Evolutionary conservation across 2,113 vertebrate species (phyloP).

Genomic region (Geococcyx californianus): DNA sequence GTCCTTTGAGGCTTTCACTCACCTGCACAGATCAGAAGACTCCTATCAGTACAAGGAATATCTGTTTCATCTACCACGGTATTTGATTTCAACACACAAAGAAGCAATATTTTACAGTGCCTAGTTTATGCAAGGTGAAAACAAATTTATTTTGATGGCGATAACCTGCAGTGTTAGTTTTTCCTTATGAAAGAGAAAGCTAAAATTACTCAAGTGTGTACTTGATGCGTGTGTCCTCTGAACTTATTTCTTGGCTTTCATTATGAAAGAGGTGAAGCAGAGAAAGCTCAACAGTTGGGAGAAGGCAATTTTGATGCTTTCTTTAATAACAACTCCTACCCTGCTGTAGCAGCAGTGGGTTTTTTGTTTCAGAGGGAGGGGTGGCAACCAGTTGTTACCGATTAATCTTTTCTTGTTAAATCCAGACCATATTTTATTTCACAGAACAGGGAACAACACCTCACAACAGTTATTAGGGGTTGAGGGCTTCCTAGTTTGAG

Average conservation of each 20-base stretch:
- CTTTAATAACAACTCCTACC: constrained; percentile 2
- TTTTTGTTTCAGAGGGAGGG: background rate
- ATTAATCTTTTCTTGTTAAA: constrained; percentile 64
- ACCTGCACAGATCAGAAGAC: rapidly evolving
- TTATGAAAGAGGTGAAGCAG: background rate
- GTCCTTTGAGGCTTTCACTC: background rate
- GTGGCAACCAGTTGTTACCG: background rate
- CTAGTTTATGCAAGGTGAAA: background rate
- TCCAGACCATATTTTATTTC: constrained; percentile 59
- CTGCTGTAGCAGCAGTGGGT: background rate
- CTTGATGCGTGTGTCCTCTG: background rate
- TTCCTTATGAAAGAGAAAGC: background rate
- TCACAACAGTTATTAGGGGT: background rate
- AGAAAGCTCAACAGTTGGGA: background rate
- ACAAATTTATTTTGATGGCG: background rate
- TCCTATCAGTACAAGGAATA: background rate
- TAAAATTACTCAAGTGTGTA: background rate
- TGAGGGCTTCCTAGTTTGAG: background rate
- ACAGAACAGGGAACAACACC: constrained; percentile 39
- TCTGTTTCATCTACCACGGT: background rate
- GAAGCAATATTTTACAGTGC: background rate
- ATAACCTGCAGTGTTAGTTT: background rate
- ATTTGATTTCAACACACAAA: background rate
- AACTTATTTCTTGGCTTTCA: constrained; percentile 23
- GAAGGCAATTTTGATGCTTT: constrained; percentile 12